Evolutionary conservation across 2,888 invertebrate genomes (phyloP).

Genomic region (Koerneria pararmatus): DNA sequence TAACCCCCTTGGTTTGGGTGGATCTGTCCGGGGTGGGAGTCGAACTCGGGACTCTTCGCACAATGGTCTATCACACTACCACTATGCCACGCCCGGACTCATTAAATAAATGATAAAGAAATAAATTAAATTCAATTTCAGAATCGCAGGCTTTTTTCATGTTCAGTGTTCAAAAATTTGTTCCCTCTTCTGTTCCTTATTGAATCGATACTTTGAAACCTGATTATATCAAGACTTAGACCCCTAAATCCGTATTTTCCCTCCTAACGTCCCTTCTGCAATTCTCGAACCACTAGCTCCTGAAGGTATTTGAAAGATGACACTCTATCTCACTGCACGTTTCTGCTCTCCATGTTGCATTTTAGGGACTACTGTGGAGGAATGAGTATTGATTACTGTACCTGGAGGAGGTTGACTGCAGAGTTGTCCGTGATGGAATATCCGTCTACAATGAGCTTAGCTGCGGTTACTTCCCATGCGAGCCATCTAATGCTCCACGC

Average conservation of each 20-base stretch:
- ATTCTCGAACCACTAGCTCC: not conserved
- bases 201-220: too few relatives aligned
- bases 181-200: too few relatives aligned
- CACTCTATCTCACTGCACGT: not conserved
- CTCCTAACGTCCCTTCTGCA: not conserved
- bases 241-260: not conserved
- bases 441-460: conserved; percentile 95
- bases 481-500: conserved; percentile 80
- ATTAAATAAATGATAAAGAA: too few relatives aligned
- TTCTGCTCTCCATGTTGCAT: not conserved
- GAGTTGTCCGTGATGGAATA: conserved; percentile 97
- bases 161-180: too few relatives aligned
- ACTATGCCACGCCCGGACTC: too few relatives aligned
- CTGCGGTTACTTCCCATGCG: conserved; percentile 71
- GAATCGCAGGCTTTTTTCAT: too few relatives aligned
- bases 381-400: conserved; percentile 7
- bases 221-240: not conserved
- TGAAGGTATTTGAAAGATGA: not conserved
- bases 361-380: not conserved
- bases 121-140: too few relatives aligned
- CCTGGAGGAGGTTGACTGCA: conserved; percentile 89
- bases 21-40: too few relatives aligned
- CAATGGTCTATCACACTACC: too few relatives aligned
- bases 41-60: too few relatives aligned
- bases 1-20: too few relatives aligned